Base-by-base conservation (phyloP, 1,140 invertebrate genomes). In the Zaprionus vittiger region DNA sequence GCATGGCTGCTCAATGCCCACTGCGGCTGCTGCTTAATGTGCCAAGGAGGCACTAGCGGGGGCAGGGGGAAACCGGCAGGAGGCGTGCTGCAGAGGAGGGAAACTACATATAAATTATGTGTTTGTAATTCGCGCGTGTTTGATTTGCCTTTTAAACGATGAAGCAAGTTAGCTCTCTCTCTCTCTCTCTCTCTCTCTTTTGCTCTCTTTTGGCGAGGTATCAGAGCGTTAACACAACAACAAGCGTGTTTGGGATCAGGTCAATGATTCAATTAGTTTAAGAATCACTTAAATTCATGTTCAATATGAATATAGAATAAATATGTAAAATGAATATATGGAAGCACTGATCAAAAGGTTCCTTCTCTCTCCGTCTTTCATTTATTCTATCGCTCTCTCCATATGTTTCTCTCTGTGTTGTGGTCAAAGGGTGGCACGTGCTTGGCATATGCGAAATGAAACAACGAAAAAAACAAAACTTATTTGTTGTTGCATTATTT, bases 101-200 rank as follows among this genome's bases (percentile, higher is more conserved):
- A 7, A 41, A 59, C 59, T 63, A 70, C 74, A 77, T 84, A 83
- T 83, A 83, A 81, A 85, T 79, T 69, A 86, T 57, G 80, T 86
- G 83, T 79, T 83, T 77, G 70, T 70, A 79, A 76, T 79, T 71
- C 68, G 64, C 63, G 67, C 44, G 54, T 64, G 52, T 76, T 78
- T 74, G 78, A 84, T 78, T 86, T 70, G 60, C 28, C 60, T 47
- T 56, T 70, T 75, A 79, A 82, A 59, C 80, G 76, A 64, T 49
- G 20, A 49, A 49, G 44, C 2, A 11, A 49, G 47, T 49, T 17
- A n/a, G 1, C 47, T 11, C 2, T 15, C 17, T 49, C 47, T 7
- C 47, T 49, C 7, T 22, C 7, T 22, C 4, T 7, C 47, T 20
- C 7, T 17, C 9, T 20, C 17, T 2, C 44, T 6, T 11, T 9